These are phyloP conservation scores for Aphidius ervi DNA, from an alignment of 1,140 invertebrate species.

Conservation along the genomic window DNA sequence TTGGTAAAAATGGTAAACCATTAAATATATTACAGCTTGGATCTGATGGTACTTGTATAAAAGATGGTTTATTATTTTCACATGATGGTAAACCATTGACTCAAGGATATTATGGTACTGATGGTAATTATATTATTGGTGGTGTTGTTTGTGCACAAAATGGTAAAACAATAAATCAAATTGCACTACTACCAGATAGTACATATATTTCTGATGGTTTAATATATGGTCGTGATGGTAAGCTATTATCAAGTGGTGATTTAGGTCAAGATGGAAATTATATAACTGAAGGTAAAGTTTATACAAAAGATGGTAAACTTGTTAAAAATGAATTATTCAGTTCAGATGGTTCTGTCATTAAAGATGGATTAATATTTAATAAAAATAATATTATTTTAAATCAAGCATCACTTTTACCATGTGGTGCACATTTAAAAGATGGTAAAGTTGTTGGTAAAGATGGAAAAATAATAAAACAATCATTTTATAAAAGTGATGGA, in stretches of 20 bases:
- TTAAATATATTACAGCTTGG: slow-evolving; percentile 37
- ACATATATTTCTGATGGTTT: slow-evolving; percentile 46
- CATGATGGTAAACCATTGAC: slow-evolving; percentile 41
- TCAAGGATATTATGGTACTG: slow-evolving; percentile 40
- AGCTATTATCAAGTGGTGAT: slow-evolving; percentile 36
- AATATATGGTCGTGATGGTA: slow-evolving; percentile 40
- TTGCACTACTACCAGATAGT: slow-evolving; percentile 40
- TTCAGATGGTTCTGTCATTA: slow-evolving; percentile 44
- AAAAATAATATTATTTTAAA: slow-evolving; percentile 45
- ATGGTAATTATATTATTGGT: slow-evolving; percentile 43
- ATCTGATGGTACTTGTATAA: slow-evolving; percentile 41
- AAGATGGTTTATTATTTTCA: slow-evolving; percentile 46
- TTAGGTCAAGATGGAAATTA: slow-evolving; percentile 41
- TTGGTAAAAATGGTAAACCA: slow-evolving; percentile 44
- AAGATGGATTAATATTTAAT: slow-evolving; percentile 42
- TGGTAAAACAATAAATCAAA: slow-evolving; percentile 40
- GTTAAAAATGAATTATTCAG: slow-evolving; percentile 45
- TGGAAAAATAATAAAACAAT: slow-evolving; percentile 43
- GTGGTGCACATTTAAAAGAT: slow-evolving; percentile 43
- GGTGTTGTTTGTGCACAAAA: slow-evolving; percentile 43
- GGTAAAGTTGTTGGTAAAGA: slow-evolving; percentile 47
- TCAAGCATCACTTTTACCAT: slow-evolving; percentile 46
- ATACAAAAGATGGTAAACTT: slow-evolving; percentile 44
- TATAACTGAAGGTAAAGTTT: slow-evolving; percentile 44
- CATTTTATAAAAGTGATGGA: slow-evolving; percentile 45